phyloP scores from a whole-genome alignment of 1,140 invertebrate species.

The Vanessa tameamea region DNA sequence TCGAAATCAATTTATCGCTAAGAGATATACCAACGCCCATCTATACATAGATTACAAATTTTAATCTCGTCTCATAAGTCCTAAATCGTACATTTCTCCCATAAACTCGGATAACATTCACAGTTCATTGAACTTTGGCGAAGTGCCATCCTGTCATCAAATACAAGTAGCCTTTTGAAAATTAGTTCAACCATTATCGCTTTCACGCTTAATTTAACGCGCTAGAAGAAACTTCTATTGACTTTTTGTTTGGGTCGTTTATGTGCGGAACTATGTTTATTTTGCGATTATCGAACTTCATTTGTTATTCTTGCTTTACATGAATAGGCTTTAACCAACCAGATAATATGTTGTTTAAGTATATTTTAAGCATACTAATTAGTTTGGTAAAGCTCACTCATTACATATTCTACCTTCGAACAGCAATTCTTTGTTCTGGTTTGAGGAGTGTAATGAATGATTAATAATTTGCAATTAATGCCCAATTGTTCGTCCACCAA shows the following conservation, averaged over 20 bases:
- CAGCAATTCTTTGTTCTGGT: too few species aligned
- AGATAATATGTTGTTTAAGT: too few species aligned
- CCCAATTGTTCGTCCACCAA: too few species aligned
- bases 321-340: too few species aligned
- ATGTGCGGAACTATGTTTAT: background rate
- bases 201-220: constrained; percentile 42
- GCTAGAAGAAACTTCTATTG: constrained; percentile 6
- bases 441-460: too few species aligned
- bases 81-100: constrained; percentile 13
- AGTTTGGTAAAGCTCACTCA: too few species aligned
- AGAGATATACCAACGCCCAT: background rate
- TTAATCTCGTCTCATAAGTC: constrained; percentile 1
- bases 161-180: constrained; percentile 21
- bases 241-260: constrained; percentile 16
- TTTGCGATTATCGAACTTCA: background rate
- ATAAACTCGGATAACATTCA: constrained; percentile 16
- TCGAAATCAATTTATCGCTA: too few species aligned
- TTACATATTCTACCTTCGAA: too few species aligned
- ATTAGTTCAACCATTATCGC: constrained; percentile 41
- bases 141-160: constrained; percentile 16
- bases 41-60: background rate
- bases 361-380: too few species aligned
- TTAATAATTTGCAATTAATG: too few species aligned
- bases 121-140: constrained; percentile 30
- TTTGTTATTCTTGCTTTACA: too few species aligned